Percentiles rank a stretch among this genome's conserved stretches.
phyloP scores from a whole-genome alignment of 2,113 vertebrate species.

The Sinosuthora webbiana region DNA sequence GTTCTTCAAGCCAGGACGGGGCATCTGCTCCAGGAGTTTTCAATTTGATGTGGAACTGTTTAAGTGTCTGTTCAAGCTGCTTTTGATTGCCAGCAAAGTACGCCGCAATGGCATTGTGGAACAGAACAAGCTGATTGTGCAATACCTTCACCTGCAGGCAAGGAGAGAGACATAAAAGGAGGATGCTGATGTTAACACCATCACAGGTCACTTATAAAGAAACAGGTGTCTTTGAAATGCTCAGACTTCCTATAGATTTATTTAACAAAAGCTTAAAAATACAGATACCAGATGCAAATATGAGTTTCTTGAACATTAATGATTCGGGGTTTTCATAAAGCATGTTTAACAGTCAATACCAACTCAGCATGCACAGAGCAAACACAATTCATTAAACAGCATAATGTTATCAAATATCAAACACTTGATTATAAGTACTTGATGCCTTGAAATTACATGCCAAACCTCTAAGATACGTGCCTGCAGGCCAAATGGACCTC shows the following conservation, averaged over 20 bases:
- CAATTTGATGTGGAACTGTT: constrained; percentile 98
- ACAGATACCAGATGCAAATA: not conserved
- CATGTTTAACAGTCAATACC: not conserved
- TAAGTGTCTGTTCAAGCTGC: constrained; percentile 96
- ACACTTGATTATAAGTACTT: not conserved
- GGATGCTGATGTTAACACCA: not conserved
- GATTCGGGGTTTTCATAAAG: not conserved
- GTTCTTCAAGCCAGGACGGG: constrained; percentile 96
- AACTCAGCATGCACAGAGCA: not conserved
- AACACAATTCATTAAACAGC: not conserved
- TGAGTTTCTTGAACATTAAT: not conserved
- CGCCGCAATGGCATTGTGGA: constrained; percentile 94
- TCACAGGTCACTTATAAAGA: not conserved
- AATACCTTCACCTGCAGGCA: constrained; percentile 90
- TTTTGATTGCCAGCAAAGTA: constrained; percentile 98
- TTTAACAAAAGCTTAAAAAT: not conserved
- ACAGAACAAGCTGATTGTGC: constrained; percentile 96
- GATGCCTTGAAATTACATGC: not conserved
- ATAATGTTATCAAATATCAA: not conserved
- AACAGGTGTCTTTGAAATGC: not conserved
- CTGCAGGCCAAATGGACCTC: not conserved
- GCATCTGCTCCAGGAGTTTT: constrained; percentile 92
- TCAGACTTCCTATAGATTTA: not conserved
- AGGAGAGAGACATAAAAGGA: not conserved
- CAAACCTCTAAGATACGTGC: not conserved